These are phyloP conservation scores for Bombus superbus DNA, from an alignment of 1,140 invertebrate genomes.

Conservation along the genomic window DNA sequence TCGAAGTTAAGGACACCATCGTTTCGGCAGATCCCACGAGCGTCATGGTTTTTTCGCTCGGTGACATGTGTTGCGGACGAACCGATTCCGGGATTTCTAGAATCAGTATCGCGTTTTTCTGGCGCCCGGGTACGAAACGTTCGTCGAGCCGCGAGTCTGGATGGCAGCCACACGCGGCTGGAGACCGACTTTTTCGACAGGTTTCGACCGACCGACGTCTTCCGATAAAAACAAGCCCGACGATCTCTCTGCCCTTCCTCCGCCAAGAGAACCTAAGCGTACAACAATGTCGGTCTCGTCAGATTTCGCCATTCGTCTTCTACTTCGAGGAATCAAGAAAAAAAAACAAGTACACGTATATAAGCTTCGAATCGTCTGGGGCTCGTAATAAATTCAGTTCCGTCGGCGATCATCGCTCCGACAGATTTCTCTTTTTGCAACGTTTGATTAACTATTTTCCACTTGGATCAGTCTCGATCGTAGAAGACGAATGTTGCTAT, in stretches of 20 bases:
- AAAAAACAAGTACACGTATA: conserved; percentile 1
- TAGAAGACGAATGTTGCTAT: background rate
- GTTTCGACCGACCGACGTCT: conserved; percentile 37
- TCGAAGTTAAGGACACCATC: background rate
- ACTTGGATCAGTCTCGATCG: background rate
- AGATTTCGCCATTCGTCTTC: conserved; percentile 50
- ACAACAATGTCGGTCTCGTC: conserved; percentile 26
- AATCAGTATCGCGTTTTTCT: conserved; percentile 47
- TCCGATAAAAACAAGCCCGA: conserved; percentile 52
- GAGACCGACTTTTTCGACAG: conserved; percentile 50
- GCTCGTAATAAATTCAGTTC: conserved; percentile 15
- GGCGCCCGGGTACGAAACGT: conserved; percentile 21
- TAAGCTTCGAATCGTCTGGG: background rate
- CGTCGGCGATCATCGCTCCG: background rate
- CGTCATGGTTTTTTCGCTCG: background rate
- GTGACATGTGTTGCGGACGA: conserved; percentile 25
- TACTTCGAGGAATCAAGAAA: conserved; percentile 1
- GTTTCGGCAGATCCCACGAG: conserved; percentile 14
- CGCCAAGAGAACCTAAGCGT: conserved; percentile 35
- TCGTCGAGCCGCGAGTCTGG: conserved; percentile 45
- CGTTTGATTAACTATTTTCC: no score
- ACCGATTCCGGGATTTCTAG: conserved; percentile 43
- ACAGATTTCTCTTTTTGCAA: background rate
- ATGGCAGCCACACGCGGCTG: conserved; percentile 62
- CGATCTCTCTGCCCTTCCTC: conserved; percentile 22